Evolutionary conservation across 2,888 invertebrate species (phyloP), one percentile per base, ranked within the genome.

Genomic region (Mesochorus sp.): DNA sequence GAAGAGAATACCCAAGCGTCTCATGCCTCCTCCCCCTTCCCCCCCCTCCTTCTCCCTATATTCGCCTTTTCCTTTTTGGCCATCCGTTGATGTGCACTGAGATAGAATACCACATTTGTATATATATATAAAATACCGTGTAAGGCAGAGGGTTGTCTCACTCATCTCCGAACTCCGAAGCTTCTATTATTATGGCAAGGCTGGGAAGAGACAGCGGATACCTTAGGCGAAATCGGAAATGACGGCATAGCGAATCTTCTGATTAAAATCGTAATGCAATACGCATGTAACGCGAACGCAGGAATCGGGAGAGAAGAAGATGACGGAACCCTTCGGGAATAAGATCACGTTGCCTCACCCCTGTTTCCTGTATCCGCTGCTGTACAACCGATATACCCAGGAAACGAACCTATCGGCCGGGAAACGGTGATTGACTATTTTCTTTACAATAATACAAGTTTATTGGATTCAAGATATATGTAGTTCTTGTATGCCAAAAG

Each of bases 211-310:
- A 47, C 14, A 31, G 42, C 42, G 44, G 67, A 68, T 73, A 59
- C 66, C n/a, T 12, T 19, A 34, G 26, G 44, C 17, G 17, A 28
- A 37, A 5, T 19, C 59, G 53, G 39, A 39, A 51, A 34, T 8
- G 77, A 62, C 19, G 24, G 62, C 37, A 34, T 73, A 62, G 37
- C 68, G 72, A 49, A 61, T 70, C 51, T 75, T 70, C 85, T 86
- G 88, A 89, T 90, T 88, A 88, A 88, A 88, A 89, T 88, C 88
- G 89, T 89, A 89, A 90, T 89, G 88, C 88, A 89, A 89, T 89
- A 88, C 85, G 86, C 88, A 84, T 88, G 88, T 88, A 86, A 84
- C 82, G 31, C 37, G 44, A 67, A 62, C 28, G 26, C 28, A 39
- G 17, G 49, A 47, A 31, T 24, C 26, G 47, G 21, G 10, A 39